These are phyloP conservation scores for Fistularia tabacaria DNA, from an alignment of 2,797 vertebrate species.

Conservation along the genomic window DNA sequence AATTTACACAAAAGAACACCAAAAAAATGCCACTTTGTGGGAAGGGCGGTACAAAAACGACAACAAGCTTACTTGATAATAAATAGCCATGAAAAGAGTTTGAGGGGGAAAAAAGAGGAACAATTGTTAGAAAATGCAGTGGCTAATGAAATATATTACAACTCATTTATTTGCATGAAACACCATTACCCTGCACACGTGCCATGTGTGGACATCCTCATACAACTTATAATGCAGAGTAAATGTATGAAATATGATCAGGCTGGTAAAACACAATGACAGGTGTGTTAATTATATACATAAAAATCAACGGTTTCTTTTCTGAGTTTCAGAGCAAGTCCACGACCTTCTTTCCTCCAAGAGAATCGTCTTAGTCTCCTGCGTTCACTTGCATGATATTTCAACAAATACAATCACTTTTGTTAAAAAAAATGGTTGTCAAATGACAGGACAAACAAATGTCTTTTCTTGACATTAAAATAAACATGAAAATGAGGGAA, in stretches of 20 bases:
- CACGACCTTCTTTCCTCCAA: too few species aligned
- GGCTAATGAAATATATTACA: constrained; percentile 70
- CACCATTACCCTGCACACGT: constrained; percentile 12
- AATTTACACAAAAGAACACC: constrained; percentile 29
- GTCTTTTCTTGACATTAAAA: too few species aligned
- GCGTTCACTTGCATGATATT: too few species aligned
- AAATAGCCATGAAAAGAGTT: constrained; percentile 64
- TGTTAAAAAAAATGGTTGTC: too few species aligned
- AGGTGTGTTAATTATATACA: not conserved
- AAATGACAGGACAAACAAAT: too few species aligned
- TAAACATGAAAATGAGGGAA: too few species aligned
- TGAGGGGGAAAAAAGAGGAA: constrained; percentile 28
- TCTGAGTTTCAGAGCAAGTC: too few species aligned
- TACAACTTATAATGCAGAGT: not conserved
- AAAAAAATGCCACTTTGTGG: constrained; percentile 25
- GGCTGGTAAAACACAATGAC: not conserved
- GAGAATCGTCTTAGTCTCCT: too few species aligned
- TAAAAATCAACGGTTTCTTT: not conserved
- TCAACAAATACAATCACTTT: too few species aligned
- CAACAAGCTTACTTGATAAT: constrained; percentile 47
- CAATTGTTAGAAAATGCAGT: constrained; percentile 31
- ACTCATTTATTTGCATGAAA: constrained; percentile 47
- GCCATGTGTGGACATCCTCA: not conserved
- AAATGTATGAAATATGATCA: constrained; percentile 11
- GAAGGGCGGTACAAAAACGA: constrained; percentile 31